Evolutionary conservation across 2,113 vertebrate species (phyloP).

Genomic region (Rissa tridactyla): DNA sequence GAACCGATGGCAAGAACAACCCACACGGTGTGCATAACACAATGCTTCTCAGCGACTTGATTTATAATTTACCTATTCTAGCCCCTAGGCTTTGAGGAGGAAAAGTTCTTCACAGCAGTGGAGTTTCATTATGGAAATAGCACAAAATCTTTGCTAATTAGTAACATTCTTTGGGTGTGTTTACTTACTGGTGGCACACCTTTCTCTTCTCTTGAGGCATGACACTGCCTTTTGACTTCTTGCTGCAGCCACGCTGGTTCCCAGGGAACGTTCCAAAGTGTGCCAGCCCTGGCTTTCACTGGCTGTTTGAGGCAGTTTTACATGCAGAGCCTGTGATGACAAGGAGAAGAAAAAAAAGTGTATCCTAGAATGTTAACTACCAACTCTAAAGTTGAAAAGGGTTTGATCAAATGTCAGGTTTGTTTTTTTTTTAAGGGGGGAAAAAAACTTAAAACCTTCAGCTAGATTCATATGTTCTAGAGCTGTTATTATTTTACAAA

Average conservation of each 20-base stretch:
- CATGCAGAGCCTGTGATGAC: not conserved
- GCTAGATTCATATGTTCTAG: not conserved
- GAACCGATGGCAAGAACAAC: not conserved
- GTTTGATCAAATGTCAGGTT: not conserved
- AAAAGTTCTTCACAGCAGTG: not conserved
- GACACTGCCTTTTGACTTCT: not conserved
- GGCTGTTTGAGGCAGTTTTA: not conserved
- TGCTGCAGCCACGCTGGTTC: not conserved
- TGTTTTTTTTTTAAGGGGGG: not conserved
- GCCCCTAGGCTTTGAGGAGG: not conserved
- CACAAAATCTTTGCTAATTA: not conserved
- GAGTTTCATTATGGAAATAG: not conserved
- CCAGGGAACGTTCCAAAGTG: not conserved
- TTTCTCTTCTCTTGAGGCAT: not conserved
- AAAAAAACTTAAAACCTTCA: not conserved
- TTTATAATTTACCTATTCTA: not conserved
- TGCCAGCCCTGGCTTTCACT: not conserved
- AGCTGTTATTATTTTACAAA: not conserved
- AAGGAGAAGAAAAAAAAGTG: not conserved
- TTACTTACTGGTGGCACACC: not conserved
- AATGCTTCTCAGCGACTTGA: not conserved
- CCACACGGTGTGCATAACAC: accelerated
- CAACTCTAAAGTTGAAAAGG: not conserved
- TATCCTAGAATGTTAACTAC: not conserved
- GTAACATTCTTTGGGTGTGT: not conserved